Evolutionary conservation across 2,888 invertebrate genomes (phyloP), one percentile per base, ranked within the genome.

Genomic region (Neoascia interrupta): DNA sequence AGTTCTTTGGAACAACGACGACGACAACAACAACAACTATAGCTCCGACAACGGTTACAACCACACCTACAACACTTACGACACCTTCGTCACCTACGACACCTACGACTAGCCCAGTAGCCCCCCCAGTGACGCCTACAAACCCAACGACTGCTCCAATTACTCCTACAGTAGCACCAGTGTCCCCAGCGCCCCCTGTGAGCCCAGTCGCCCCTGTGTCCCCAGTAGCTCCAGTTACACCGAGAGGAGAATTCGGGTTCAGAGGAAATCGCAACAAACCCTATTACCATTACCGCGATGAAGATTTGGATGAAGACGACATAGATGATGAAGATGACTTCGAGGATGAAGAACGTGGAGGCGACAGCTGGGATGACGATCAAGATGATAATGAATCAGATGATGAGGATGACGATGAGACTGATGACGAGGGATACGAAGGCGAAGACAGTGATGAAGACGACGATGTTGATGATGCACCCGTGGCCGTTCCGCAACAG

Each of bases 1-100:
- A 85, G 0, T 18, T 82, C 1, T 84, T 83, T 72, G 73, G 73
- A 0, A 73, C 82, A 3, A 81, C 83, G 1, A 79, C 31, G 8
- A 31, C 31, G 3, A 15, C 34, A 0, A 47, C 63, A 2, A 26
- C 49, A 28, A 16, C 53, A 5, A 13, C 45, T 8, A 1, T 36
- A 23, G 2, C 41, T 1, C n/a, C 43, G 8, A 5, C 36, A 26
- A 15, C 43, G 10, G 13, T 28, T 13, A 10, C 54, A 0, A 10
- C 26, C 3, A 45, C 19, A n/a, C 2, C 45, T 10, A 0, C 11
- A 3, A 13, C 53, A 11, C 5, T 74, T 0, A 64, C 82, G 1
- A 76, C 83, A 1, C 68, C 81, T 1, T 45, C 64, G 0, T 23
- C 51, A 5, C 3, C 19, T 2, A 2, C 19, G 13, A 11, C 56